Conservation (phyloP, 2,797 vertebrate species). For the Chaetodon trifasciatus region DNA sequence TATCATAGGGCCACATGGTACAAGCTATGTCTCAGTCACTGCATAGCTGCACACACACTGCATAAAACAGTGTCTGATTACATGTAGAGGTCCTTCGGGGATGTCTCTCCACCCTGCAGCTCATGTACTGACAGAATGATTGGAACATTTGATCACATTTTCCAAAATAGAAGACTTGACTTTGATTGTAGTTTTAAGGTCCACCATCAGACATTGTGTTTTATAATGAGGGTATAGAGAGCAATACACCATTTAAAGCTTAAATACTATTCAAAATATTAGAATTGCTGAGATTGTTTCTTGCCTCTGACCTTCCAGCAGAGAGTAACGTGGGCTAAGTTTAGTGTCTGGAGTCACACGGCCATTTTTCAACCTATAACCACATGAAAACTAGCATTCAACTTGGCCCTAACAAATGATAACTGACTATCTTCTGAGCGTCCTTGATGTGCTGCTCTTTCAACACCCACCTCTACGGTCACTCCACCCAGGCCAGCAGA, state of each 20-base stretch:
- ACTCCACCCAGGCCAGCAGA: conserved; percentile 22
- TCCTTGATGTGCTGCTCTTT: conserved; percentile 16
- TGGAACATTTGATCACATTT: conserved; percentile 44
- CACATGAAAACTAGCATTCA: not conserved
- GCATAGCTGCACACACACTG: conserved; percentile 67
- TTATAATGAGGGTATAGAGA: not conserved
- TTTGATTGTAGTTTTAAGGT: conserved; percentile 5
- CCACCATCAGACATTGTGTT: not conserved
- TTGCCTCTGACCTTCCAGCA: not conserved
- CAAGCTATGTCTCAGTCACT: conserved; percentile 52
- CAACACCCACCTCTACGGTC: conserved; percentile 63
- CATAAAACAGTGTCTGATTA: conserved; percentile 73
- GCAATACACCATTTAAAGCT: conserved; percentile 1
- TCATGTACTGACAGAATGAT: conserved; percentile 50
- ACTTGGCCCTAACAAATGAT: not conserved
- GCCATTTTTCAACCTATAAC: not conserved
- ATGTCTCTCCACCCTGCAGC: conserved; percentile 37
- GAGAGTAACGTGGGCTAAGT: not conserved
- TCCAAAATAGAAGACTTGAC: conserved; percentile 28
- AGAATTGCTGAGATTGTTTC: not conserved
- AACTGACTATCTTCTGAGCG: not conserved
- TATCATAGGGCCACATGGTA: conserved; percentile 51
- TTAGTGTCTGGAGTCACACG: not conserved
- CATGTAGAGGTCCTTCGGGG: conserved; percentile 44
- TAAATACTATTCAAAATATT: not conserved